Base-by-base conservation (phyloP, 2,797 vertebrate species). In the Centroberyx gerrardi region DNA sequence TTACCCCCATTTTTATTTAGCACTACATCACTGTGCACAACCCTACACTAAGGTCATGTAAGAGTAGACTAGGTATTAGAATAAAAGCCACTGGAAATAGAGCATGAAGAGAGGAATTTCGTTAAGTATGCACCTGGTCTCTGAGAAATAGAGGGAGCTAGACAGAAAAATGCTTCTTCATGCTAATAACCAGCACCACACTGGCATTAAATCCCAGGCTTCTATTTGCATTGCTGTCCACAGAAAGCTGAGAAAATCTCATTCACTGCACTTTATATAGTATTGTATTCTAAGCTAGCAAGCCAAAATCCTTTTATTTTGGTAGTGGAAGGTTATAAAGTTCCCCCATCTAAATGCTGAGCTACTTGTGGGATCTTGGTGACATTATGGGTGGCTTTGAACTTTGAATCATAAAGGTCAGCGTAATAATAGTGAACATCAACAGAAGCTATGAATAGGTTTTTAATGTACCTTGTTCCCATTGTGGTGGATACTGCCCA, bases 351-450 rank as follows among this genome's bases (percentile, higher is more conserved):
- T 15, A 31, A 65, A 48, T 56, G 46, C 46, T 31, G 5, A 76
- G 74, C 29, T 51, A 4, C 38, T 65, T 42, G 48, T 46, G 46
- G 71, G 56, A 67, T 72, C 17, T 53, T 53, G 8, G 4, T 65
- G 74, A 80, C 72, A 72, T 83, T 55, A 62, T 51, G 60, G 18
- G 17, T 17, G 48, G 52, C 71, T 81, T 60, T 87, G 67, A 77
- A 62, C 17, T 46, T 5, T 81, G 12, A 63, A 55, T 53, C 62
- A 44, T 68, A 46, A 80, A 71, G 70, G 48, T 71, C 58, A 71
- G 58, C 18, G 31, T 61, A 55, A 52, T 38, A 66, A 18, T 27
- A 62, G n/a, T 36, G 65, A 17, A 55, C 22, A 67, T 42, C 14
- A 55, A 33, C 40, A 7, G 48, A 27, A 28, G 68, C 33, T 71